Percentiles rank a stretch among this genome's conserved stretches.
Conservation (phyloP, 2,888 invertebrate genomes). For the Stenotaenia linearis region DNA sequence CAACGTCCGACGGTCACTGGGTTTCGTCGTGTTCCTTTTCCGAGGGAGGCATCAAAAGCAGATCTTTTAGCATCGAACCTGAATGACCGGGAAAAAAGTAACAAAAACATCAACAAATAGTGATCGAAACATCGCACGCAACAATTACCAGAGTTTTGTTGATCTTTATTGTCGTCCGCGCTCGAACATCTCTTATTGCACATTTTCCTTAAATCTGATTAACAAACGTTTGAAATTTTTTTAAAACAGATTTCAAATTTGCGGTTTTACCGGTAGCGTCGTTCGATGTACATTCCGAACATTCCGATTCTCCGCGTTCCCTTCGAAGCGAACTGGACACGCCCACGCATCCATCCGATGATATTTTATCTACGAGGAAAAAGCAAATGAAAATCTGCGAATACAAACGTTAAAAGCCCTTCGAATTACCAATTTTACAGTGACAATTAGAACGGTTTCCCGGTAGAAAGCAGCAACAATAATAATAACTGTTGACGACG, state of each 20-base stretch:
- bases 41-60: not conserved
- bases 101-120: not conserved
- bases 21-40: not conserved
- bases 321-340: too few relatives aligned
- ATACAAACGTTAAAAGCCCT: not conserved
- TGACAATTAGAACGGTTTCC: not conserved
- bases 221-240: too few relatives aligned
- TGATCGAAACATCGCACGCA: too few relatives aligned
- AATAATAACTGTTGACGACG: constrained; percentile 27
- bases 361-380: too few relatives aligned
- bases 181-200: not conserved
- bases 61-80: constrained; percentile 31
- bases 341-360: too few relatives aligned
- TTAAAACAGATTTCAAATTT: too few relatives aligned
- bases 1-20: not conserved
- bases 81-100: not conserved
- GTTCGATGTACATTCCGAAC: too few relatives aligned
- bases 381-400: too few relatives aligned
- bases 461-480: constrained; percentile 29
- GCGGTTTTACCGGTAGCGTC: too few relatives aligned
- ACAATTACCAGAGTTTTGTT: not conserved
- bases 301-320: too few relatives aligned
- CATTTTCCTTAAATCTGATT: not conserved
- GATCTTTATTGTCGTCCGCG: not conserved
- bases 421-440: not conserved